Base-by-base conservation (phyloP, 2,113 vertebrate genomes). In the Odobenus rosmarus region DNA sequence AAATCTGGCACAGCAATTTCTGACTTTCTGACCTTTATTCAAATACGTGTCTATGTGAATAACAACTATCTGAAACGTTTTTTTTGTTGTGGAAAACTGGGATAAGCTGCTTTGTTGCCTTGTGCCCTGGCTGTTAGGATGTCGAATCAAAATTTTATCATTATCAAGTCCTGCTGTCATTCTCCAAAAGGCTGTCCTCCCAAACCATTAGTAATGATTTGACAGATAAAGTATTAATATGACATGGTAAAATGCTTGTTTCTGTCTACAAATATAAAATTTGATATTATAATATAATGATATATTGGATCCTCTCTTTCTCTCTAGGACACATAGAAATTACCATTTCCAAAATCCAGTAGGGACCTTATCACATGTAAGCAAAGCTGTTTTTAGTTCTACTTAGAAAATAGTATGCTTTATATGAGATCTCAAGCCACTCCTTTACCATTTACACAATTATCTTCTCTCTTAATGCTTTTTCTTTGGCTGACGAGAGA, bases 21-120 rank as follows among this genome's bases (percentile, higher is more conserved):
- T 55, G 76, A 62, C 23, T 33, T 53, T 88, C 15, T 49, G 85
- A 42, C 7, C 28, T 72, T 76, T 36, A 28, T 67, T 90, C 24
- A 42, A 69, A 55, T 49, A 28, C 3, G 16, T 61, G 61, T 93
- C 74, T 64, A 26, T 51, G 88, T 90, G 72, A 88, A 80, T 61
- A 90, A 80, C 5, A 71, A 55, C 28, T 57, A 39, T 90, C 85
- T 62, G 55, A 84, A 97, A 64, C 87, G 28, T 36, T 81, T 82
- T 81, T 82, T 42, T 57, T 57, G 19, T 91, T 61, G 49, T 74
- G 51, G 62, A 92, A 98, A 97, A 95, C 46, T 64, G 21, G 93
- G 96, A 82, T 90, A 86, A 84, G 69, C 33, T 31, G 67, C 83
- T 69, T 72, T 81, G 88, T 95, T 91, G 89, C 39, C 92, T 62